Base-by-base conservation (phyloP, 1,140 invertebrate species). In the Megalonaias nervosa region DNA sequence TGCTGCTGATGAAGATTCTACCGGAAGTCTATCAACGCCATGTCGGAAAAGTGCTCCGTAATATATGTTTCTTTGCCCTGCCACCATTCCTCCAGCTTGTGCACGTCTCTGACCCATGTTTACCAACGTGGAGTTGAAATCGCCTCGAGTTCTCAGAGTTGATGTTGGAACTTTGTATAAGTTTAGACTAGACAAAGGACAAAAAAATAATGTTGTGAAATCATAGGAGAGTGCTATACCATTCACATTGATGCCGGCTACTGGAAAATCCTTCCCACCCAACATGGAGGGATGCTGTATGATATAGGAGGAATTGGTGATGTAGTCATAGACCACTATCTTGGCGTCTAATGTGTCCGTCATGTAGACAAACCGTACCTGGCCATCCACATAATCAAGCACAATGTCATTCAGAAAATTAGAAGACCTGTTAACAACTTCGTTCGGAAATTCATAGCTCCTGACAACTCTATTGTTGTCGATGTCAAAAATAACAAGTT, bases 381-480 rank as follows among this genome's bases (percentile, higher is more conserved):
- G 23, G 13, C 82, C 82, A 70, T 82, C 31, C 0, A 79, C 67
- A 67, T 83, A 83, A 60, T 86, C 82, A 5, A 86, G 19, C 14
- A 86, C 83, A 67, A 86, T 81, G 65, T 86, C 85, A 61, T 86
- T 86, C 71, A 86, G 56, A 55, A 83, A 83, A 48, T 80, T 82
- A 1, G 75, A 62, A 14, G 23, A 67, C 4, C 64, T 69, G 4
- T 77, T 79, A 13, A 82, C 83, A 26, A 86, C 77, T 17, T 67
- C 64, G 5, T 68, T 62, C 0, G 82, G 82, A 69, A 86, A 81
- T 17, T 56, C 67, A 67, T 82, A 82, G 0, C 26, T 67, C 3
- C 61, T 12, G 2, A 82, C 64, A 38, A 80, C 38, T 16, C 58
- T 31, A 12, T 75, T 70, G 13, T 58, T 74, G 19, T 74, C 58